Evolutionary conservation across 2,888 invertebrate species (phyloP).

Genomic region (Platypus cylindrus): DNA sequence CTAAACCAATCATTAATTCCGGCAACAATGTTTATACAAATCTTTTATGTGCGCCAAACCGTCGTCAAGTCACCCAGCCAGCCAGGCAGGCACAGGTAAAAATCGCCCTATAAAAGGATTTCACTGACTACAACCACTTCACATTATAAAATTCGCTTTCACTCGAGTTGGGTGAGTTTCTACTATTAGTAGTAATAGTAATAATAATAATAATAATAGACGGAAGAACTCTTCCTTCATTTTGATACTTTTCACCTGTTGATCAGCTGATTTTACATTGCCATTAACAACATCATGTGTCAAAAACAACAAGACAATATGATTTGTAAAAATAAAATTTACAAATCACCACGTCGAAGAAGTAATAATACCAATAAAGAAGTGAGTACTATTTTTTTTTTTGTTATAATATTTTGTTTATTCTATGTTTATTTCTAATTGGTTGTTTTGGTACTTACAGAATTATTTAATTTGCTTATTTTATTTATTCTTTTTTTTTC

Average conservation of each 20-base stretch:
- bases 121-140: slow-evolving; percentile 23
- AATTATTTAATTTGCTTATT: neutral
- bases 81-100: slow-evolving; percentile 13
- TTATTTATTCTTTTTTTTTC: slow-evolving; percentile 5
- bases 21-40: too few relatives aligned
- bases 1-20: too few relatives aligned
- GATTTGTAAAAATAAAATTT: slow-evolving; percentile 32
- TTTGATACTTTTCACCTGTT: slow-evolving; percentile 10
- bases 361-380: slow-evolving; percentile 37
- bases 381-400: slow-evolving; percentile 33
- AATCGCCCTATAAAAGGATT: slow-evolving; percentile 26
- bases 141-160: slow-evolving; percentile 22
- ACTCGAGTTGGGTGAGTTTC: slow-evolving; percentile 4
- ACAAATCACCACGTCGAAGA: slow-evolving; percentile 44
- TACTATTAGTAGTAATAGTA: too few relatives aligned
- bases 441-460: too few relatives aligned
- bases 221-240: too few relatives aligned
- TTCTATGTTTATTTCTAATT: neutral
- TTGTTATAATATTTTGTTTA: slow-evolving; percentile 1
- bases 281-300: slow-evolving; percentile 37
- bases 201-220: too few relatives aligned
- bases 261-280: slow-evolving; percentile 15
- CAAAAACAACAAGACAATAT: slow-evolving; percentile 37
- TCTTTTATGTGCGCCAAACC: too few relatives aligned
- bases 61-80: too few relatives aligned